Evolutionary conservation across 2,888 invertebrate genomes (phyloP).

Genomic region (Nyleta sp.): DNA sequence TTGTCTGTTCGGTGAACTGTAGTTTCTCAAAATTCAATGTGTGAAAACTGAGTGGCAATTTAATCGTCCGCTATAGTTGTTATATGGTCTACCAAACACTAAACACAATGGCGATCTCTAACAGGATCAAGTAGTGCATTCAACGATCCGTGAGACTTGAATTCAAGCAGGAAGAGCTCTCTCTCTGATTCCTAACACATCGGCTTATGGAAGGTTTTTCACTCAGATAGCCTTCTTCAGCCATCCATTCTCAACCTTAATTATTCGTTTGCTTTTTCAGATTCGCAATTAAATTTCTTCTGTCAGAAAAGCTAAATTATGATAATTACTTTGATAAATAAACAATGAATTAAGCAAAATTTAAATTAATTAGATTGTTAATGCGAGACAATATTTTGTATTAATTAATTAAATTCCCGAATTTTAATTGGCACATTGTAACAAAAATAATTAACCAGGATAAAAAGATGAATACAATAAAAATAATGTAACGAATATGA

Average conservation of each 20-base stretch:
- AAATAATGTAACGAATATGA: no score
- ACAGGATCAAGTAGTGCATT: conserved; percentile 61
- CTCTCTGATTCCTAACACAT: conserved; percentile 35
- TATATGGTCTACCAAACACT: conserved; percentile 62
- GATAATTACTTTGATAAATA: no score
- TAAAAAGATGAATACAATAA: no score
- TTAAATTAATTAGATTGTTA: no score
- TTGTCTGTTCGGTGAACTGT: conserved; percentile 41
- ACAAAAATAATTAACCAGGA: no score
- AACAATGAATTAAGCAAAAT: no score
- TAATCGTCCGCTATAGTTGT: conserved; percentile 57
- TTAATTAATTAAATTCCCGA: no score
- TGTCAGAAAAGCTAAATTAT: no score
- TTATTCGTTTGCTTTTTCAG: not conserved
- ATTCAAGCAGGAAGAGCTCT: conserved; percentile 49
- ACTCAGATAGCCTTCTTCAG: not conserved
- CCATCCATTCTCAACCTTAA: not conserved
- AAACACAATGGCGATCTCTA: conserved; percentile 57
- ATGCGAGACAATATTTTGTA: no score
- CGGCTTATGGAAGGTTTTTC: conserved; percentile 18
- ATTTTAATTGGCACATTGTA: no score
- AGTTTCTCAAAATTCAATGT: conserved; percentile 52
- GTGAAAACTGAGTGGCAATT: conserved; percentile 55
- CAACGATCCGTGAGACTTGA: conserved; percentile 61
- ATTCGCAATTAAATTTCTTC: no score